phyloP scores from a whole-genome alignment of 1,140 invertebrate genomes.

The Aporrectodea caliginosa region DNA sequence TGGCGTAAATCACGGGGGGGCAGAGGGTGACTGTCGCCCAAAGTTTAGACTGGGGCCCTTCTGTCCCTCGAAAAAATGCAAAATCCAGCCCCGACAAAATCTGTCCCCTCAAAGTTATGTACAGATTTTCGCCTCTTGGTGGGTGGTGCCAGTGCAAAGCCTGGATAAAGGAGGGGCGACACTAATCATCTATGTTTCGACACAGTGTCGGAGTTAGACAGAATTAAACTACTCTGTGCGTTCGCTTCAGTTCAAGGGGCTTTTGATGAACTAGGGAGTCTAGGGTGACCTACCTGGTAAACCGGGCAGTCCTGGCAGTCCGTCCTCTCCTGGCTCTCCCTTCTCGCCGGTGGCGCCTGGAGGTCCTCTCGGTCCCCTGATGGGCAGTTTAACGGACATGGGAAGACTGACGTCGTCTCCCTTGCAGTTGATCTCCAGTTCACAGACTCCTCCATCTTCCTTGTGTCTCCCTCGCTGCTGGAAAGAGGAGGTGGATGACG shows the following conservation, averaged over 20 bases:
- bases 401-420: conserved; percentile 28
- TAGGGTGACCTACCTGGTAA: conserved; percentile 38
- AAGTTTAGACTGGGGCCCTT: too few relatives aligned
- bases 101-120: too few relatives aligned
- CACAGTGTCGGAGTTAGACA: neutral
- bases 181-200: too few relatives aligned
- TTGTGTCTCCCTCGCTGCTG: neutral
- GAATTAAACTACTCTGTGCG: neutral
- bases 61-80: too few relatives aligned
- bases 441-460: conserved; percentile 37
- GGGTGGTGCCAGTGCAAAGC: neutral
- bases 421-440: conserved; percentile 44
- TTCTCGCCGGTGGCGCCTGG: conserved; percentile 39
- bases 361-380: conserved; percentile 43
- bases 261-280: neutral
- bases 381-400: conserved; percentile 43
- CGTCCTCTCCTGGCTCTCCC: conserved; percentile 42
- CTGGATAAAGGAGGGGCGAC: too few relatives aligned
- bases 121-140: neutral
- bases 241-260: neutral
- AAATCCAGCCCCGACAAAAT: too few relatives aligned
- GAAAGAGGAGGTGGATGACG: neutral
- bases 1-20: too few relatives aligned
- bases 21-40: too few relatives aligned
- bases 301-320: conserved; percentile 40